These are phyloP conservation scores for Labroides dimidiatus DNA, from an alignment of 2,797 vertebrate species.

Conservation along the genomic window DNA sequence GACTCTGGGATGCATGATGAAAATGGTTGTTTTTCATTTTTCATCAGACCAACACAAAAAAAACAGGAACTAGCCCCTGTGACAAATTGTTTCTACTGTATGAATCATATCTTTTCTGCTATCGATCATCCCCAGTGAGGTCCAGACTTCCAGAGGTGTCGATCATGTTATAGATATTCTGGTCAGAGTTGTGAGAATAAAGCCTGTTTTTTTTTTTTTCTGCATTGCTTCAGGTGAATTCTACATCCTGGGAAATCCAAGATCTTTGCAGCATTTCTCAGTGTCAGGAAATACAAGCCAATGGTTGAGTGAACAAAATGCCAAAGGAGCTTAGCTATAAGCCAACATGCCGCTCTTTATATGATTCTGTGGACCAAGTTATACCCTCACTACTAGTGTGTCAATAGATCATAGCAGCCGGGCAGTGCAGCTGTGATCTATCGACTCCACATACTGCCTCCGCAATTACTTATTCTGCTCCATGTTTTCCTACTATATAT, in stretches of 20 bases:
- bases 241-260: slow-evolving; percentile 52
- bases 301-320: slow-evolving; percentile 75
- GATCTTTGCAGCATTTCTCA: slow-evolving; percentile 56
- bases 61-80: slow-evolving; percentile 46
- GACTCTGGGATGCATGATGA: slow-evolving; percentile 29
- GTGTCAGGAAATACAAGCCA: slow-evolving; percentile 66
- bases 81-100: slow-evolving; percentile 58
- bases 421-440: slow-evolving; percentile 33
- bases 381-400: slow-evolving; percentile 46
- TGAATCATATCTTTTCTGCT: slow-evolving; percentile 61
- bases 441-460: slow-evolving; percentile 21
- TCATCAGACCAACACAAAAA: slow-evolving; percentile 46
- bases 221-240: slow-evolving; percentile 36
- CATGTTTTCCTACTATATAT: slow-evolving; percentile 22
- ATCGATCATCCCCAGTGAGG: slow-evolving; percentile 55
- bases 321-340: slow-evolving; percentile 77
- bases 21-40: slow-evolving; percentile 38
- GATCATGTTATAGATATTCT: slow-evolving; percentile 63
- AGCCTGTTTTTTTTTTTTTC: neutral
- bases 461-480: slow-evolving; percentile 18
- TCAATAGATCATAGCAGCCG: slow-evolving; percentile 54
- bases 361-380: slow-evolving; percentile 62
- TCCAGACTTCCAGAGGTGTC: slow-evolving; percentile 50
- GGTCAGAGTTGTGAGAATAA: slow-evolving; percentile 29
- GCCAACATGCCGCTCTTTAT: slow-evolving; percentile 60